phyloP scores from a whole-genome alignment of 92 coral and sea anemone genomes.

The Metridium senile region DNA sequence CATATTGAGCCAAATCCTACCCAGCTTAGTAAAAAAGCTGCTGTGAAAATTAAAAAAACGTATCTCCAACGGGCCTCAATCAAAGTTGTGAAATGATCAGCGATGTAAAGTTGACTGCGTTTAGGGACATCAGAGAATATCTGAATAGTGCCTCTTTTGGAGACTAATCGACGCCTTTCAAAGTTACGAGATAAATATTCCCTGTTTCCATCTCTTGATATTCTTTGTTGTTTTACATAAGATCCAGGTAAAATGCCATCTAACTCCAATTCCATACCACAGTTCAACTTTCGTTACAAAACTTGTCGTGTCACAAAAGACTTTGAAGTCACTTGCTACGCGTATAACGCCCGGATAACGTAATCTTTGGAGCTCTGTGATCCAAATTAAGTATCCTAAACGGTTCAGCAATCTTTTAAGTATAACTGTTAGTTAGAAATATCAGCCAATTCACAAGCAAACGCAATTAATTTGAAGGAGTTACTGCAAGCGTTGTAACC shows the following conservation, averaged over 20 bases:
- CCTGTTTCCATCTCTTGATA: slow-evolving; percentile 57
- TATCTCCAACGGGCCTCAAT: slow-evolving; percentile 95
- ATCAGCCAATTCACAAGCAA: background rate
- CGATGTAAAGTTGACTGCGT: slow-evolving; percentile 70
- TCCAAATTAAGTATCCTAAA: background rate
- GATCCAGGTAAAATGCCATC: slow-evolving; percentile 40
- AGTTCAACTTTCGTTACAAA: background rate
- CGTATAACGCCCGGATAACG: background rate
- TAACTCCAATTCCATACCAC: slow-evolving; percentile 59
- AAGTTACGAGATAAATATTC: slow-evolving; percentile 59
- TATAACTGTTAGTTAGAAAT: background rate
- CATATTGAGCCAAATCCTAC: slow-evolving; percentile 83
- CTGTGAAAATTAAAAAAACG: slow-evolving; percentile 73
- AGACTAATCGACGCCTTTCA: slow-evolving; percentile 73
- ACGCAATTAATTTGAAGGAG: background rate
- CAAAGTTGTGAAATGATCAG: slow-evolving; percentile 94
- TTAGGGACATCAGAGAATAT: slow-evolving; percentile 63
- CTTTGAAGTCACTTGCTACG: background rate
- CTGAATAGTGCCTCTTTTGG: slow-evolving; percentile 79
- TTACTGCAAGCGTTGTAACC: slow-evolving; percentile 2
- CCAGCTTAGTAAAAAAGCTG: slow-evolving; percentile 85
- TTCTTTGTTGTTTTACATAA: slow-evolving; percentile 60
- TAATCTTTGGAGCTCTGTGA: background rate
- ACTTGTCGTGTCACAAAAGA: background rate
- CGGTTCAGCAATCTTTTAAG: background rate